Percentiles rank a stretch among this genome's conserved stretches.
These are phyloP conservation scores for Laterallus jamaicensis DNA, from an alignment of 2,113 vertebrate genomes.

Conservation along the genomic window DNA sequence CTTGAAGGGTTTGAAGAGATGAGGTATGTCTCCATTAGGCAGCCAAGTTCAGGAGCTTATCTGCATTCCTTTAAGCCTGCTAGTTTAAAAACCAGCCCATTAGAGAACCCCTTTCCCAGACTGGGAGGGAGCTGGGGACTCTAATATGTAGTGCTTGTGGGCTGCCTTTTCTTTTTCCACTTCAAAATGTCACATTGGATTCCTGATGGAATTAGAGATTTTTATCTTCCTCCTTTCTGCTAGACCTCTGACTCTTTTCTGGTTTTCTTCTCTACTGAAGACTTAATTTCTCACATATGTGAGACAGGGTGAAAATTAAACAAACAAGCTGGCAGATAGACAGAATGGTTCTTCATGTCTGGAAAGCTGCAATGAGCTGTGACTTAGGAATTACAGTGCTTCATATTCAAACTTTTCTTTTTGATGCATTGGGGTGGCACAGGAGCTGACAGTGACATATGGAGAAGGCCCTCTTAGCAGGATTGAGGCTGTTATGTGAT, in stretches of 20 bases:
- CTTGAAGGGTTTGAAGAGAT: not conserved
- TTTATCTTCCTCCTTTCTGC: conserved; percentile 22
- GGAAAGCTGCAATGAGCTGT: conserved; percentile 56
- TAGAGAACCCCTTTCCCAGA: not conserved
- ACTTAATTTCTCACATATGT: conserved; percentile 48
- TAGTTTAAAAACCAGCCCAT: not conserved
- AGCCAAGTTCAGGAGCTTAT: not conserved
- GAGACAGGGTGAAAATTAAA: conserved; percentile 58
- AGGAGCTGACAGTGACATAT: conserved; percentile 78
- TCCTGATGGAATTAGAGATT: conserved; percentile 26
- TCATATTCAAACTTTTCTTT: conserved; percentile 75
- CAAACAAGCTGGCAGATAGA: conserved; percentile 60
- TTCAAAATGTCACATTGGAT: conserved; percentile 17
- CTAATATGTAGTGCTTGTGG: not conserved
- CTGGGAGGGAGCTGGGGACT: not conserved
- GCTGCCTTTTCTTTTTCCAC: conserved; percentile 5
- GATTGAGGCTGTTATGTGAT: conserved; percentile 77
- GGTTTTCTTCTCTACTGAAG: conserved; percentile 5
- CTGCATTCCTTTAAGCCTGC: conserved; percentile 10
- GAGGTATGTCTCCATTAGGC: conserved; percentile 8
- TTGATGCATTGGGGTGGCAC: conserved; percentile 75
- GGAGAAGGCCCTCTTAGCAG: conserved; percentile 66
- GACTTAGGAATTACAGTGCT: conserved; percentile 62
- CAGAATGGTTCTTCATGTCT: conserved; percentile 49
- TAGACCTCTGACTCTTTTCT: conserved; percentile 1